Conservation (phyloP, 2,888 invertebrate genomes). For the Syrphus vitripennis region DNA sequence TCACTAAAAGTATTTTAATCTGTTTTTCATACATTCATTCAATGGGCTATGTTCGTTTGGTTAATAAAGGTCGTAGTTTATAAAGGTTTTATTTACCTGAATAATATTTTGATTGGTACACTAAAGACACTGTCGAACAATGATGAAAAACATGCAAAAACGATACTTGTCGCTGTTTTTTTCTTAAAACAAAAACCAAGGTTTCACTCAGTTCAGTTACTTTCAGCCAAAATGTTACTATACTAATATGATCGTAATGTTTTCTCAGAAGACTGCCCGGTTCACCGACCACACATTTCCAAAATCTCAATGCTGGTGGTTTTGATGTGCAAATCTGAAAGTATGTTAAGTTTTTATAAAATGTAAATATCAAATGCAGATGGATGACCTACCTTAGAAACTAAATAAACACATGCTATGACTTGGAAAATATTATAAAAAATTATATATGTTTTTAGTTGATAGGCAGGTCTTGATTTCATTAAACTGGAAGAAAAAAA, state of each 20-base stretch:
- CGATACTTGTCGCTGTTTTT: slow-evolving; percentile 87
- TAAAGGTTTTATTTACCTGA: slow-evolving; percentile 83
- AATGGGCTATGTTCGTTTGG: too few species aligned
- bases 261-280: slow-evolving; percentile 58
- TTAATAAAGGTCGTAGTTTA: too few species aligned
- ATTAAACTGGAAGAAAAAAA: slow-evolving; percentile 81
- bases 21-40: too few species aligned
- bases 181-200: slow-evolving; percentile 86
- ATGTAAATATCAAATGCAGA: background rate
- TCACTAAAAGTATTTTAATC: too few species aligned
- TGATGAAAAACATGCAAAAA: slow-evolving; percentile 90
- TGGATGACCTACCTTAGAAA: slow-evolving; percentile 73
- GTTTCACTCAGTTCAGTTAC: slow-evolving; percentile 87
- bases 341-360: background rate
- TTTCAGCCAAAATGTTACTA: slow-evolving; percentile 86
- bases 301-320: slow-evolving; percentile 72
- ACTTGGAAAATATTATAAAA: slow-evolving; percentile 93
- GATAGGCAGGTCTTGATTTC: slow-evolving; percentile 86
- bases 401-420: slow-evolving; percentile 75
- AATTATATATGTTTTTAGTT: slow-evolving; percentile 85
- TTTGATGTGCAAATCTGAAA: slow-evolving; percentile 74
- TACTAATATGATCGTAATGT: slow-evolving; percentile 80
- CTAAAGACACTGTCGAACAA: slow-evolving; percentile 83
- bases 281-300: slow-evolving; percentile 72
- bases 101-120: slow-evolving; percentile 85